Conservation (phyloP, 2,113 vertebrate genomes). For the Hemichromis elongatus region DNA sequence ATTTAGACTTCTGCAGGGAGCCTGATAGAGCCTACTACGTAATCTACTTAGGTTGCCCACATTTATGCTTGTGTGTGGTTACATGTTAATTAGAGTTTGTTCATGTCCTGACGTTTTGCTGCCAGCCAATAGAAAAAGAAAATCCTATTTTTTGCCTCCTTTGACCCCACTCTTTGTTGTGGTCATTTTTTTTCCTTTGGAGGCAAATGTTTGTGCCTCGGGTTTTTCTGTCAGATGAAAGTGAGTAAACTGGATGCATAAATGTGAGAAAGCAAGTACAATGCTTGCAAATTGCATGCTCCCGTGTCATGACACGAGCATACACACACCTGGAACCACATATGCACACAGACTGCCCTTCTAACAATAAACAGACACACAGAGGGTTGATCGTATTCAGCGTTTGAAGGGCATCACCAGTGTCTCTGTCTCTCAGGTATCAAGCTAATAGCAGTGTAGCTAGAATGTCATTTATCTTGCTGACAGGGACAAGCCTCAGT, state of each 20-base stretch:
- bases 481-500: slow-evolving; percentile 64
- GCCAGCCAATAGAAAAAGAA: neutral
- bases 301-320: neutral
- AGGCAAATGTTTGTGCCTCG: rapidly evolving
- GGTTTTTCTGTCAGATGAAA: neutral
- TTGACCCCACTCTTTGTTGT: neutral
- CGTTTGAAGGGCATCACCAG: slow-evolving; percentile 63
- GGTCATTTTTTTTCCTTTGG: neutral
- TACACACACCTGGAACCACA: neutral
- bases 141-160: rapidly evolving
- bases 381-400: slow-evolving; percentile 21
- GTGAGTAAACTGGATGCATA: neutral
- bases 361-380: slow-evolving; percentile 26
- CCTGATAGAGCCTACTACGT: neutral
- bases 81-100: rapidly evolving
- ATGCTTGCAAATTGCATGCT: neutral
- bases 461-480: slow-evolving; percentile 56
- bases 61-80: neutral
- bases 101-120: neutral
- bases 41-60: neutral
- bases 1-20: neutral
- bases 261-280: neutral
- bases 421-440: slow-evolving; percentile 56
- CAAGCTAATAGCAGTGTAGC: slow-evolving; percentile 48
- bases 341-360: neutral